Base-by-base conservation (phyloP, 2,888 invertebrate genomes). In the Dryadula phaetusa region DNA sequence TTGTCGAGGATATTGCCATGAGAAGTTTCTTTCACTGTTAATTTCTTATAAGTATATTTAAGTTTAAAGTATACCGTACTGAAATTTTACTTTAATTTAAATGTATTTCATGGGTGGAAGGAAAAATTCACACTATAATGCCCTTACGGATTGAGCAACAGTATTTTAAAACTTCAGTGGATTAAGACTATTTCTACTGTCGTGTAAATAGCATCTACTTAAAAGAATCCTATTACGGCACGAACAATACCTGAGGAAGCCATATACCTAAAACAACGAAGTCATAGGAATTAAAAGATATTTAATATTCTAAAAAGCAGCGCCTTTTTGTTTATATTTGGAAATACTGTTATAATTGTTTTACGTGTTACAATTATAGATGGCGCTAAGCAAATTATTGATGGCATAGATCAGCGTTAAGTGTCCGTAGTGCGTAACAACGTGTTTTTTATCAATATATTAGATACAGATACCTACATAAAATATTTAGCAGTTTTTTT, bases 171-270 rank as follows among this genome's bases (percentile, higher is more conserved):
- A 16, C 25, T 63, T 52, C 18, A 44, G 16, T 42, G 20, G 63
- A 44, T 63, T 63, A 54, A 63, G 44, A 28, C 53, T 54, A 52
- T 62, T 62, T 52, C 37, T 52, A 53, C n/a, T 53, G 40, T 5
- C 32, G 40, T 53, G 46, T 47, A 56, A 64, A 56, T 56, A 56
- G n/a, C 46, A 56, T 28, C 37, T 49, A 65, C 56, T 65, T 65
- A 58, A 65, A 49, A 28, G 47, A 65, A 65, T 65, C 64, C 64
- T 54, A 64, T 64, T 64, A 64, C 32, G 32, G 32, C 54, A 54
- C 46, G 34, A 60, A 60, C 49, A 65, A 58, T 60, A 60, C 49
- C 40, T 42, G 32, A 42, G n/a, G 64, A 65, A 65, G 64, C 64
- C 64, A 40, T 65, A 65, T n/a, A 53, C 42, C 14, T 34, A 52